These are phyloP conservation scores for Tapirus terrestris DNA, from an alignment of 2,113 vertebrate species.

Conservation along the genomic window DNA sequence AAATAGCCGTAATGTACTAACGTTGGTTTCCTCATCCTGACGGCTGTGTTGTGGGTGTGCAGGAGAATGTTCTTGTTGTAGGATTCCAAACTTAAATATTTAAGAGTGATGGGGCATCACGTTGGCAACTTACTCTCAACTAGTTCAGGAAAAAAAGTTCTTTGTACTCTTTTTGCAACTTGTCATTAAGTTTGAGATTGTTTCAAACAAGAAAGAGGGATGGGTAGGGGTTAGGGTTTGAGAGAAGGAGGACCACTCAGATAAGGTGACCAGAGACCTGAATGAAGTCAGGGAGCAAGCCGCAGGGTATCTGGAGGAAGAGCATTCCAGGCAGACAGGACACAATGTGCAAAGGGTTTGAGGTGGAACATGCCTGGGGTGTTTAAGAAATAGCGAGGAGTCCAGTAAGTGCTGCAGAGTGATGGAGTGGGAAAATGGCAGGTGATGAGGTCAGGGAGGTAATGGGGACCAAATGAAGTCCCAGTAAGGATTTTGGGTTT, in stretches of 20 bases:
- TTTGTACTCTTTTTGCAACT: neutral
- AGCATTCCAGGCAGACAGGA: neutral
- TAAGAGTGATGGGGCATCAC: neutral
- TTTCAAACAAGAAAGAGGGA: neutral
- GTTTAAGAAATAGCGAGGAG: neutral
- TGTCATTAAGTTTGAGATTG: neutral
- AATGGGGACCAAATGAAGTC: neutral
- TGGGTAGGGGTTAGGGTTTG: neutral
- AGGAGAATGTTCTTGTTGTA: neutral
- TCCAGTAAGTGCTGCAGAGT: neutral
- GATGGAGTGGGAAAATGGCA: neutral
- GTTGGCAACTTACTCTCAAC: neutral
- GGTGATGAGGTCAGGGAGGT: neutral
- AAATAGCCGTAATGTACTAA: neutral
- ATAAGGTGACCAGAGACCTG: neutral
- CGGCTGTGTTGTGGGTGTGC: neutral
- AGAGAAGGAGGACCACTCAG: neutral
- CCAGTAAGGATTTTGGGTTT: neutral
- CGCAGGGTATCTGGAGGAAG: neutral
- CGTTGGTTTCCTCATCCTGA: neutral
- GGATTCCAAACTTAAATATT: neutral
- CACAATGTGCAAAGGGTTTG: neutral
- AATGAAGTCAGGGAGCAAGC: neutral
- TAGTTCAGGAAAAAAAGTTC: neutral
- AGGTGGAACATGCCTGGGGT: accelerated